These are phyloP conservation scores for Plagodis pulveraria DNA, from an alignment of 2,888 invertebrate species.

Conservation along the genomic window DNA sequence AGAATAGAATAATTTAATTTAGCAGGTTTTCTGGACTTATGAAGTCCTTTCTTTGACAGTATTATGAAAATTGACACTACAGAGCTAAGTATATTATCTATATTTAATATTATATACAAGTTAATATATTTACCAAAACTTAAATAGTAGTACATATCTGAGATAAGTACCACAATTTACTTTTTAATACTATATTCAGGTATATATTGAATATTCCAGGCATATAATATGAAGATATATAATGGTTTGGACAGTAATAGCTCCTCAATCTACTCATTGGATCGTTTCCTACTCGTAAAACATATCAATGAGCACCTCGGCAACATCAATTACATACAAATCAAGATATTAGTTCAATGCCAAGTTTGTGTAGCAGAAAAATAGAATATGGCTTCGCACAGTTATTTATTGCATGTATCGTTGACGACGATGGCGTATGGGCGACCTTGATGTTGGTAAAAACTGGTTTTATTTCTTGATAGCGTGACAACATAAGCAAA, in stretches of 20 bases:
- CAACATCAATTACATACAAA: constrained; percentile 37
- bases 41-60: no score
- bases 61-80: no score
- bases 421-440: constrained; percentile 13
- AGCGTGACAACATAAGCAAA: constrained; percentile 36
- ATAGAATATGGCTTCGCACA: constrained; percentile 58
- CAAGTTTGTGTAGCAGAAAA: constrained; percentile 45
- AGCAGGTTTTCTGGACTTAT: no score
- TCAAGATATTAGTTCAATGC: constrained; percentile 54
- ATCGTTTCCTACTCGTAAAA: constrained; percentile 26
- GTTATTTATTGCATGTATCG: constrained; percentile 35
- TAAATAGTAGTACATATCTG: no score
- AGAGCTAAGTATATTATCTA: no score
- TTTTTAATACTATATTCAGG: no score
- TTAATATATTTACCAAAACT: no score
- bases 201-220: no score
- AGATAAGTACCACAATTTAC: no score
- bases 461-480: constrained; percentile 33
- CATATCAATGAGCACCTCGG: constrained; percentile 22
- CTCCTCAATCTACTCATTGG: constrained; percentile 2
- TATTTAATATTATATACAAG: no score
- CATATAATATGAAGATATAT: no score
- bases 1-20: no score
- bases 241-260: constrained; percentile 8
- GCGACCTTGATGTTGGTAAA: constrained; percentile 37